Conservation (phyloP, 2,888 invertebrate genomes). For the Drosophila lacicola region DNA sequence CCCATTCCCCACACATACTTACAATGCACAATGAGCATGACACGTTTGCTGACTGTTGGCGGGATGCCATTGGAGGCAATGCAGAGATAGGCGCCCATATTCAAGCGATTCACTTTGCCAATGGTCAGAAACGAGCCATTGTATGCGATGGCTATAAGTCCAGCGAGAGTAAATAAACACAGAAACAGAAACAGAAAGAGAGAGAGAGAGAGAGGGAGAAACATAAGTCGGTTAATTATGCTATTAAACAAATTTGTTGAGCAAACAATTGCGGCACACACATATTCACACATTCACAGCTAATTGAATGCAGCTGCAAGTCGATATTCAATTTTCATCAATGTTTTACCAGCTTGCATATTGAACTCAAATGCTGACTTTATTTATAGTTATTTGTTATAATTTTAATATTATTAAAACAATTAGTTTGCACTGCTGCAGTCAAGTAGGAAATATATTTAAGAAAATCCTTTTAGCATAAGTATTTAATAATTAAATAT, state of each 20-base stretch:
- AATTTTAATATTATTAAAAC: no score
- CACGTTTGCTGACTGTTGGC: slow-evolving; percentile 91
- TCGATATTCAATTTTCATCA: not conserved
- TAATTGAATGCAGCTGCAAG: no score
- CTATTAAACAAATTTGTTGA: slow-evolving; percentile 33
- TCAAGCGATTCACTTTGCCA: slow-evolving; percentile 89
- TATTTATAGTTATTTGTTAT: not conserved
- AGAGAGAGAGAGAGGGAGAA: not conserved
- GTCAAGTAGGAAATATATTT: no score
- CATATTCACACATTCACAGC: not conserved
- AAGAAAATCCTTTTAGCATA: no score
- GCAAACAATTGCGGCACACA: slow-evolving; percentile 16
- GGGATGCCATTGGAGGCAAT: slow-evolving; percentile 94
- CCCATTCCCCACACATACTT: slow-evolving; percentile 85
- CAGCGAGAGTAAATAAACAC: no score
- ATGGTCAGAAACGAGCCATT: slow-evolving; percentile 91
- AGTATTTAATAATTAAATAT: no score
- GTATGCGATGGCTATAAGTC: slow-evolving; percentile 87
- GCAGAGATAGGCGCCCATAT: slow-evolving; percentile 93
- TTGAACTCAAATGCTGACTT: not conserved
- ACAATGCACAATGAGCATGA: slow-evolving; percentile 94
- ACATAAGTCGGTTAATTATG: slow-evolving; percentile 34
- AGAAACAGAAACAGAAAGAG: not conserved
- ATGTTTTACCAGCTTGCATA: not conserved
- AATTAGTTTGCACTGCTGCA: no score